A percentile compares a stretch with the other conserved stretches of the same genome.
phyloP scores from a whole-genome alignment of 2,888 invertebrate species.

The Coelogynopora nodosa region DNA sequence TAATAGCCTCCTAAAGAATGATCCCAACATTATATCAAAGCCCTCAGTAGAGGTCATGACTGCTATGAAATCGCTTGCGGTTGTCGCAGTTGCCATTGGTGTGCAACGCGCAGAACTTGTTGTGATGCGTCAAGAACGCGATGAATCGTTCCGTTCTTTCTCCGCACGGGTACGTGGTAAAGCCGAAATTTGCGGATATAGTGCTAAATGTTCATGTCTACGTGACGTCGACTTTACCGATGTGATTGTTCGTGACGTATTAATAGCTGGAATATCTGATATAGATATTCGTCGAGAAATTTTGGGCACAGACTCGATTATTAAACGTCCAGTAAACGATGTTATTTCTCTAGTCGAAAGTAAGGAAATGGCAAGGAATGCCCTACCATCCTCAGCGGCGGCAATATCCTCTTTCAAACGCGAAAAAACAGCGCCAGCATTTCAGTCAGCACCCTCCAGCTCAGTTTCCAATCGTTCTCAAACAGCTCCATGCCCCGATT shows the following conservation, averaged over 20 bases:
- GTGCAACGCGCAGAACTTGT: background rate
- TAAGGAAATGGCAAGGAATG: conserved; percentile 39
- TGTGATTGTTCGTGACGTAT: conserved; percentile 11
- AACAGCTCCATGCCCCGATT: background rate
- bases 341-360: conserved; percentile 19
- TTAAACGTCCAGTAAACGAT: background rate
- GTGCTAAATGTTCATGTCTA: background rate
- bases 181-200: background rate
- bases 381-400: conserved; percentile 33
- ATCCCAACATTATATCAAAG: background rate
- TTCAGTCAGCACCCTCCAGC: background rate
- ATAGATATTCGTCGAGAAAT: conserved; percentile 30
- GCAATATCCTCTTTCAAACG: conserved; percentile 9
- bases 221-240: conserved; percentile 19
- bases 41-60: background rate
- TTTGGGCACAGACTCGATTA: conserved; percentile 8
- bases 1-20: background rate
- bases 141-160: background rate
- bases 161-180: background rate
- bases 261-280: conserved; percentile 32
- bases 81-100: background rate
- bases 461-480: background rate
- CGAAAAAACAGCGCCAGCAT: background rate
- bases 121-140: background rate
- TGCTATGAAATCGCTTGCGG: background rate